Base-by-base conservation (phyloP, 2,113 vertebrate species). In the Macaca nemestrina region DNA sequence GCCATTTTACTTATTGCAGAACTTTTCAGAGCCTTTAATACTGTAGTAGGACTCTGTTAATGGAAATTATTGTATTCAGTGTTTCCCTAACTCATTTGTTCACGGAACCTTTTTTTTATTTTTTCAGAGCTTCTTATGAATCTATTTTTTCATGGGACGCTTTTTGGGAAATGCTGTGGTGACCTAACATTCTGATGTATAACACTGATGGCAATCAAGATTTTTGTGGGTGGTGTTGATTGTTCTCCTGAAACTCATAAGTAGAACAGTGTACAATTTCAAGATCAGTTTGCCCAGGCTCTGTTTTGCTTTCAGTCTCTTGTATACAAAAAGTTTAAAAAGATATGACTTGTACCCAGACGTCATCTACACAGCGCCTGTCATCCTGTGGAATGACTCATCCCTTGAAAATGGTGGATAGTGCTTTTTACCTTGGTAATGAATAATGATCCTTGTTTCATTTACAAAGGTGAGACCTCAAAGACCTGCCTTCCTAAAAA, bases 321-420 rank as follows among this genome's bases (percentile, higher is more conserved):
- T 79, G 23, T 85, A 43, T 90, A 75, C 18, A 87, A 92, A 89
- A 68, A 73, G 93, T 88, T 38, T 32, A 20, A 61, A 32, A 93
- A 91, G 48, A 59, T 17, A 27, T 55, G 80, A 79, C 64, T 95
- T 85, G 80, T 67, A 84, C 76, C 76, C 80, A 43, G 12, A 55
- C 93, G 64, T 94, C 81, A 94, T 81, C 88, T 88, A 38, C 86
- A 88, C 55, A 45, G 91, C 50, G 64, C 81, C 61, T 92, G 23
- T 81, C 61, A 85, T 81, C 72, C 38, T 76, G 8, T 3, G n/a
- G 76, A 73, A 12, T 95, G 91, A 96, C 72, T 97, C 96, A 93
- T n/a, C 4, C 14, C 38, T 90, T 38, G 75, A 70, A 85, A 35
- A 55, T 40, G 22, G 73, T 82, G 17, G 64, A n/a, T 40, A 68